Evolutionary conservation across 1,140 invertebrate species (phyloP).

Genomic region (Dreissena rostriformis): DNA sequence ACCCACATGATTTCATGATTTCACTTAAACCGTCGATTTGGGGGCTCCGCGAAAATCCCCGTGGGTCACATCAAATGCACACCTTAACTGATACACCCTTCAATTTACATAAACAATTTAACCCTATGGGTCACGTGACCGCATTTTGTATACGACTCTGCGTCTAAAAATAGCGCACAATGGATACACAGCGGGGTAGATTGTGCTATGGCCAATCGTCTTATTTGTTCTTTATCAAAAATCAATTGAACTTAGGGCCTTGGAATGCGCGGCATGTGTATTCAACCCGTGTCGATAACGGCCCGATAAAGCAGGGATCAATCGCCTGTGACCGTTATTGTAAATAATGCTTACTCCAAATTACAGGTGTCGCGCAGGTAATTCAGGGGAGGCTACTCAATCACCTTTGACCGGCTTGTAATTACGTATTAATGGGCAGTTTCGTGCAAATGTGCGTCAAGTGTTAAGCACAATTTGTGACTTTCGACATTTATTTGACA

Average conservation of each 20-base stretch:
- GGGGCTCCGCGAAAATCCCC: slow-evolving; percentile 8
- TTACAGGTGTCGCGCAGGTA: slow-evolving; percentile 44
- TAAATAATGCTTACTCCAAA: background rate
- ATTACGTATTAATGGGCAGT: too few species aligned
- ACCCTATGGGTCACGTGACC: slow-evolving; percentile 27
- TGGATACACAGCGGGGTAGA: background rate
- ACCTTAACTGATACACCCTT: slow-evolving; percentile 15
- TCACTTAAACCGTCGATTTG: slow-evolving; percentile 4
- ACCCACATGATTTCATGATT: background rate
- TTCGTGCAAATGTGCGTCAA: too few species aligned
- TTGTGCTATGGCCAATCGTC: background rate
- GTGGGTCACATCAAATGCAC: slow-evolving; percentile 22
- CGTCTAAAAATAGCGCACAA: background rate
- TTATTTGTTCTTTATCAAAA: slow-evolving; percentile 7
- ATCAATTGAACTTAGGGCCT: slow-evolving; percentile 1
- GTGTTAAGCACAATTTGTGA: too few species aligned
- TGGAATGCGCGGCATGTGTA: slow-evolving; percentile 4
- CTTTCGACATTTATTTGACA: too few species aligned
- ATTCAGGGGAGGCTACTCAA: slow-evolving; percentile 25
- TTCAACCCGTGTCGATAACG: background rate
- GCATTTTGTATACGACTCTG: slow-evolving; percentile 38
- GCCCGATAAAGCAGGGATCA: too few species aligned
- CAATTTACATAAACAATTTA: slow-evolving; percentile 39
- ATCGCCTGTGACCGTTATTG: too few species aligned
- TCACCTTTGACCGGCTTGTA: background rate